A percentile compares a stretch with the other conserved stretches of the same genome.
Conservation (phyloP, 2,797 vertebrate genomes). For the Hybognathus amarus region DNA sequence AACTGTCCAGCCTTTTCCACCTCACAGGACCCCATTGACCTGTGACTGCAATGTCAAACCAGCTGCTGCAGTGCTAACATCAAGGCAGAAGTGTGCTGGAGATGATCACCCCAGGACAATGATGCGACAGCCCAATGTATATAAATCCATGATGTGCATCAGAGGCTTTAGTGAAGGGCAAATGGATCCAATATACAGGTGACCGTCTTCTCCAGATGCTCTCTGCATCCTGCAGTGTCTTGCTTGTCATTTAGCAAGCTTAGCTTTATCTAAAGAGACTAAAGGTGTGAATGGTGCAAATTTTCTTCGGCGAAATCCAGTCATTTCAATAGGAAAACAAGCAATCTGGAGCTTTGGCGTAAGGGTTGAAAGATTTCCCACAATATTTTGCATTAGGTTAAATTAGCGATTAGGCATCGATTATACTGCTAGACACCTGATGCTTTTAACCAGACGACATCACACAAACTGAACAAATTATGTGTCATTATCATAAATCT, state of each 20-base stretch:
- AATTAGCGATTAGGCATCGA: neutral
- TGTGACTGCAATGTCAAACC: constrained; percentile 35
- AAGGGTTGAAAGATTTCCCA: neutral
- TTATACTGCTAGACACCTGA: neutral
- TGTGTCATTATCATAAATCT: constrained; percentile 14
- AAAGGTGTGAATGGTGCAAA: neutral
- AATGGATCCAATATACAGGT: constrained; percentile 35
- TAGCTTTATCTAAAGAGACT: neutral
- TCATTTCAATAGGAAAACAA: neutral
- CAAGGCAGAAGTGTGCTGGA: neutral
- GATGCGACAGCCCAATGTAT: neutral
- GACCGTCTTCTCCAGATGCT: constrained; percentile 53
- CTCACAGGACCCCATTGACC: constrained; percentile 40
- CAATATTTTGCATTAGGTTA: neutral
- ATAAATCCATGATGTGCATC: constrained; percentile 21
- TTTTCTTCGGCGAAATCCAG: neutral
- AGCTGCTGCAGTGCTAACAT: constrained; percentile 10
- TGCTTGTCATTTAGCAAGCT: neutral
- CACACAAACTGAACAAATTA: neutral
- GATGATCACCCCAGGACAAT: constrained; percentile 17
- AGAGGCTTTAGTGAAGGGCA: constrained; percentile 32
- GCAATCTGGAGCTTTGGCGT: neutral
- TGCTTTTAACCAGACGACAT: neutral
- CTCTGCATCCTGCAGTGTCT: constrained; percentile 39
- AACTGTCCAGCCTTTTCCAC: constrained; percentile 31